Conservation (phyloP, 2,113 vertebrate species). For the Boleophthalmus pectinirostris region DNA sequence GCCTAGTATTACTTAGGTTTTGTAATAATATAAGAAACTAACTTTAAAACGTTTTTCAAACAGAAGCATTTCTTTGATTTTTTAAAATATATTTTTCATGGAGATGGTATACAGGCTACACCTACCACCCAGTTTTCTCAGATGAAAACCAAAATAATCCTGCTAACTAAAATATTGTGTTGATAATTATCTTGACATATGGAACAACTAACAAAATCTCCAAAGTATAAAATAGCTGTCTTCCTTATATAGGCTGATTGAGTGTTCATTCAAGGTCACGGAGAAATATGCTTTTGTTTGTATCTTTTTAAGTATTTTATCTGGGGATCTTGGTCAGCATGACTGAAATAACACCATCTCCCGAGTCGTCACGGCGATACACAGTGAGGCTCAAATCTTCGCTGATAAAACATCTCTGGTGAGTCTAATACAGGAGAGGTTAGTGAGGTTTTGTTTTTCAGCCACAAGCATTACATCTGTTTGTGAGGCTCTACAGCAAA, state of each 20-base stretch:
- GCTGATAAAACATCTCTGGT: constrained; percentile 21
- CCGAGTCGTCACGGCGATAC: not conserved
- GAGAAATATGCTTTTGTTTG: not conserved
- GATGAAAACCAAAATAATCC: too few species aligned
- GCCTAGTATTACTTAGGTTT: too few species aligned
- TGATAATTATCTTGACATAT: too few species aligned
- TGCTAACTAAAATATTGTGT: too few species aligned
- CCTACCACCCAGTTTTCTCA: too few species aligned
- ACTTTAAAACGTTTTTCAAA: too few species aligned
- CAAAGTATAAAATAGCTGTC: not conserved
- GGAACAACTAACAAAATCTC: too few species aligned
- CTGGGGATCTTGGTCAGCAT: not conserved
- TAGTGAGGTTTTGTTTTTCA: constrained; percentile 14
- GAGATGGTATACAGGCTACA: too few species aligned
- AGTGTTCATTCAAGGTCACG: not conserved
- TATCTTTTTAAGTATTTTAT: not conserved
- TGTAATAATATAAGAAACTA: too few species aligned
- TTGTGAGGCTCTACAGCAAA: constrained; percentile 12
- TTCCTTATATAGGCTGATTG: not conserved
- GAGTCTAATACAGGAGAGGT: constrained; percentile 30
- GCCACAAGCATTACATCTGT: constrained; percentile 14
- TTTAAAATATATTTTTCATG: too few species aligned
- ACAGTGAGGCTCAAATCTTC: constrained; percentile 7
- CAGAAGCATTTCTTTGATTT: too few species aligned
- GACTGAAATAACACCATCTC: constrained; percentile 3